Conservation (phyloP, 1,140 invertebrate genomes). For the Papilio aristodemus region DNA sequence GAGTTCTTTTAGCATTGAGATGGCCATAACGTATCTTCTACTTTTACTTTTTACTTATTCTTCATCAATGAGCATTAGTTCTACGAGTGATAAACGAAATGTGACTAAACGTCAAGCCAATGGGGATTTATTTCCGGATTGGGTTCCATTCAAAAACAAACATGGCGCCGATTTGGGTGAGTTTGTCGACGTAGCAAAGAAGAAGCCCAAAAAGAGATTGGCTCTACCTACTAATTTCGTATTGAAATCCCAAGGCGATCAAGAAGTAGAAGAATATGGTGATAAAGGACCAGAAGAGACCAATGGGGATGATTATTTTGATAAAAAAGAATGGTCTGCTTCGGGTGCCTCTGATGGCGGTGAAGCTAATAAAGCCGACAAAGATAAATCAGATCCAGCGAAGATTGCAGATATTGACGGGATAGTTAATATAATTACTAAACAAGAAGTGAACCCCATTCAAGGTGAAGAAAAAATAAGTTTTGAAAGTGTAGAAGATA, state of each 20-base stretch:
- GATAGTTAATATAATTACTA: conserved; percentile 62
- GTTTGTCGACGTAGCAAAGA: conserved; percentile 55
- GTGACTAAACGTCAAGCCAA: conserved; percentile 57
- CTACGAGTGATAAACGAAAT: conserved; percentile 54
- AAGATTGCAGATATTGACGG: conserved; percentile 65
- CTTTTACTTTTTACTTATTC: conserved; percentile 43
- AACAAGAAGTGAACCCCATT: neutral
- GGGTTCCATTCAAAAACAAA: conserved; percentile 72
- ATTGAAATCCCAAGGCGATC: conserved; percentile 55
- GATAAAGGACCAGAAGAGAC: conserved; percentile 60
- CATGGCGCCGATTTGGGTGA: conserved; percentile 67
- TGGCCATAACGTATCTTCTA: conserved; percentile 39
- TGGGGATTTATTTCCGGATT: conserved; percentile 65
- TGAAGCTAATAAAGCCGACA: conserved; percentile 37
- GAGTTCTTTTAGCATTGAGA: conserved; percentile 4
- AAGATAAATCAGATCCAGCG: conserved; percentile 40
- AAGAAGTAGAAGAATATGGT: conserved; percentile 56
- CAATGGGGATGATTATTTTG: conserved; percentile 64
- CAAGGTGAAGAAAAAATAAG: conserved; percentile 34
- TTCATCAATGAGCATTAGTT: conserved; percentile 51
- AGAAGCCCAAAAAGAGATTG: conserved; percentile 66
- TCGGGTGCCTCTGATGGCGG: conserved; percentile 41
- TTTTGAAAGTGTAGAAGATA: conserved; percentile 25
- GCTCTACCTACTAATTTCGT: conserved; percentile 65
- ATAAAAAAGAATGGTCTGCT: conserved; percentile 71